Evolutionary conservation across 2,113 vertebrate genomes (phyloP).

Genomic region (Galbula dea): DNA sequence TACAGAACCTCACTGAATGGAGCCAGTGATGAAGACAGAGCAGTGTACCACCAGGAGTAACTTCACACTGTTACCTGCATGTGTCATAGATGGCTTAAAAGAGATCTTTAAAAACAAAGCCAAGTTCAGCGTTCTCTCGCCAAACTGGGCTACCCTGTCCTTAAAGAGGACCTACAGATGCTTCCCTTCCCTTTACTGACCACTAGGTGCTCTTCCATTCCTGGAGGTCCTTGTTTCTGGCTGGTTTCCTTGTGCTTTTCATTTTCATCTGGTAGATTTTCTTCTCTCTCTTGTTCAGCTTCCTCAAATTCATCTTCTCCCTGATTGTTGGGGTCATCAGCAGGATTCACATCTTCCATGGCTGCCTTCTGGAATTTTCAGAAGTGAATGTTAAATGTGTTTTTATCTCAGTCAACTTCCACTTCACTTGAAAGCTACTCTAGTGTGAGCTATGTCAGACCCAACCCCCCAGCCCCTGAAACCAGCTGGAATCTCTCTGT

Average conservation of each 20-base stretch:
- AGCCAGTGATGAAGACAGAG: background rate
- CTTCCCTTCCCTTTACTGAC: slow-evolving; percentile 65
- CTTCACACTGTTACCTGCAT: background rate
- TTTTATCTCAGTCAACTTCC: background rate
- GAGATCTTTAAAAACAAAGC: background rate
- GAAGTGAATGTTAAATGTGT: background rate
- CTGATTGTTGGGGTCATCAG: slow-evolving; percentile 97
- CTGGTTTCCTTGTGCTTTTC: slow-evolving; percentile 68
- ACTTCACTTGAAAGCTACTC: background rate
- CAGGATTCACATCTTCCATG: slow-evolving; percentile 86
- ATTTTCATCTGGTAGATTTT: slow-evolving; percentile 75
- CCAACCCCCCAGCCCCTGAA: background rate
- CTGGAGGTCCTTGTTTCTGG: slow-evolving; percentile 68
- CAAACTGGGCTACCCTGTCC: background rate
- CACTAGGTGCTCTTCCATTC: slow-evolving; percentile 87
- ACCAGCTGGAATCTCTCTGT: background rate
- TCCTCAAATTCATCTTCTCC: slow-evolving; percentile 98
- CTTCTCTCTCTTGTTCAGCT: slow-evolving; percentile 85
- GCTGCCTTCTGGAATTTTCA: slow-evolving; percentile 72
- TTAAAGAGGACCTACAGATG: background rate
- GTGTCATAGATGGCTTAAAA: background rate
- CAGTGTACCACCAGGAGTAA: background rate
- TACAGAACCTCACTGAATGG: background rate
- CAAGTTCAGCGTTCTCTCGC: background rate
- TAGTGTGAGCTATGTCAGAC: background rate